Evolutionary conservation across 30 jellyfish, hydroid and myxozoan genomes (phyloP), one percentile per base, ranked within the genome.

Genomic region (Aurelia sp.): DNA sequence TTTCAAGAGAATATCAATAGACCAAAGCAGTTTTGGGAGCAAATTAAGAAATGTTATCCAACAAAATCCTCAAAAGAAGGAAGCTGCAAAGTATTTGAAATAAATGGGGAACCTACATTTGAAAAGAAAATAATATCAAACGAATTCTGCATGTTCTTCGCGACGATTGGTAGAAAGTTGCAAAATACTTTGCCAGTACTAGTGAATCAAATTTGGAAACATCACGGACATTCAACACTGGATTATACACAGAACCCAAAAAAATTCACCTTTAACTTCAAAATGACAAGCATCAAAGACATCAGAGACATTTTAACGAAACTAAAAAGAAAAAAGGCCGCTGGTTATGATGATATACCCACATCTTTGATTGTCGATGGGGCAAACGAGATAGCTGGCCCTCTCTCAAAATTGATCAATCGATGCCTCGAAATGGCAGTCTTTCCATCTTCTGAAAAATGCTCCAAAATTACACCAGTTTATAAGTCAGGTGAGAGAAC

Each of bases 341-440:
- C 33, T 58, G 80, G 93, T 72, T 78, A 62, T 33, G 82, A 84
- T 51, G 61, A 41, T 47, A 58, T 72, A 84, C 93, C 89, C 18
- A 76, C 88, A 77, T 30, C 67, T 52, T 60, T 79, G 72, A 79
- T 60, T 61, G 68, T 47, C 27, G 93, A 84, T 63, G 81, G 82
- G 82, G 93, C 93, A 58, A 80, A 3, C 90, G 91, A 70, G 60
- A 71, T 84, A 58, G 93, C 93, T 33, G 90, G 89, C 33, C 93
- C 93, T 59, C 33, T 27, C 33, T 27, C 2, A 27, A 27, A 27
- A 27, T 27, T 27, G 33, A 27, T 27, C 33, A 27, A 27, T 27
- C 33, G 33, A 27, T 27, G 33, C 33, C 33, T 27, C 33, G 33
- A 27, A 27, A 27, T 27, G 33, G 33, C 33, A 27, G 33, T 27